phyloP scores from a whole-genome alignment of 2,888 invertebrate species.

The Cyclophora punctaria region DNA sequence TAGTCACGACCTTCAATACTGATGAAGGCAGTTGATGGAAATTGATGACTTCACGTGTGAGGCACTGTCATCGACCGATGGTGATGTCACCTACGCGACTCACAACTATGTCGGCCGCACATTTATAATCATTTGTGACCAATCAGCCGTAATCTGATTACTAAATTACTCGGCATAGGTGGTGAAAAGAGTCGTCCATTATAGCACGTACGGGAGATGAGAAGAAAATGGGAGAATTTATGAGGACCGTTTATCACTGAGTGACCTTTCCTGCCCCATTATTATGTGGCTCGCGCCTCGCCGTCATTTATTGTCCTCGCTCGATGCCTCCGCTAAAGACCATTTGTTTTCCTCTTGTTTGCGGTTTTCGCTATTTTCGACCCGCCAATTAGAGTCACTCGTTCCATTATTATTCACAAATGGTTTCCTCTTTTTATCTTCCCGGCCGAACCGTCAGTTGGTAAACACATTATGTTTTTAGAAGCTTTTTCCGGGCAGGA shows the following conservation, averaged over 20 bases:
- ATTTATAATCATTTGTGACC: slow-evolving; percentile 2
- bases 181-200: background rate
- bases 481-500: no score
- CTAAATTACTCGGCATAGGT: no score
- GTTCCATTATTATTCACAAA: slow-evolving; percentile 15
- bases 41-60: slow-evolving; percentile 16
- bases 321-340: slow-evolving; percentile 9
- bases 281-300: slow-evolving; percentile 33
- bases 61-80: slow-evolving; percentile 10
- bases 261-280: slow-evolving; percentile 37
- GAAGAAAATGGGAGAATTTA: slow-evolving; percentile 23
- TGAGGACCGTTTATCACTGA: slow-evolving; percentile 28
- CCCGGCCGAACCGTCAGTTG: background rate
- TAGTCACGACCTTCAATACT: slow-evolving; percentile 8
- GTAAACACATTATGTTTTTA: no score
- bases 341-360: slow-evolving; percentile 36
- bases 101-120: slow-evolving; percentile 7
- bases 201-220: background rate
- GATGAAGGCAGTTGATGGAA: slow-evolving; percentile 15
- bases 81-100: slow-evolving; percentile 23
- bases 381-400: slow-evolving; percentile 19
- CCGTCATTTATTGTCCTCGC: slow-evolving; percentile 29
- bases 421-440: slow-evolving; percentile 1
- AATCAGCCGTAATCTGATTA: no score
- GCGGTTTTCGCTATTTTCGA: slow-evolving; percentile 20